Base-by-base conservation (phyloP, 2,113 vertebrate species). In the Actenoides lindsayi region DNA sequence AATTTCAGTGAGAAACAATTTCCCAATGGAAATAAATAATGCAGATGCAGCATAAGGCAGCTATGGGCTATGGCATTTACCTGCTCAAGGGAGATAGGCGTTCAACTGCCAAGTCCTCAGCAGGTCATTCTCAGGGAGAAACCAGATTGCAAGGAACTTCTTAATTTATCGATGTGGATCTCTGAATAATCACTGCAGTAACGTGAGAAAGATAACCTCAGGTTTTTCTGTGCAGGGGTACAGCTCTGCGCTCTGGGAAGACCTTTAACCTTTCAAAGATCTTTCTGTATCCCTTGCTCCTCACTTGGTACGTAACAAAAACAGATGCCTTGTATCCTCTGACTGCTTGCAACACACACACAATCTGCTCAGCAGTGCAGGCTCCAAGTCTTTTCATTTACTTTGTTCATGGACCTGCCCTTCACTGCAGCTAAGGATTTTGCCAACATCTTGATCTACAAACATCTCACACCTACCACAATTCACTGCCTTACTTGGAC, bases 391-490 rank as follows among this genome's bases (percentile, higher is more conserved):
- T 73, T 18, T 37, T 30, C 28, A 15, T 21, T 30, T 27, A 31
- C 74, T 75, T 75, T 69, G 80, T 14, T 89, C 64, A 1, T 8
- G 19, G 63, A 94, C 59, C 78, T 53, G 67, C 87, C 90, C 92
- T 46, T 67, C 19, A 9, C 20, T 42, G 79, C 79, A 78, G 46
- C 44, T 13, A 2, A 0, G 9, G 63, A 37, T 33, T 64, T 84
- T 89, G 83, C 91, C 94, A 94, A 54, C 54, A 84, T 17, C 86
- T 79, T 68, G 65, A 76, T 91, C 92, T 89, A 89, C 86, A 84
- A 84, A 59, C 77, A 96, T 85, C 89, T 76, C 78, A 10, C 25
- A 73, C 83, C 68, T 67, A 89, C 63, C 89, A 87, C 86, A 96
- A 70, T 69, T 78, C 87, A 44, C 48, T 65, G 70, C 89, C 62